phyloP scores from a whole-genome alignment of 2,113 vertebrate genomes.

The Python bivittatus region DNA sequence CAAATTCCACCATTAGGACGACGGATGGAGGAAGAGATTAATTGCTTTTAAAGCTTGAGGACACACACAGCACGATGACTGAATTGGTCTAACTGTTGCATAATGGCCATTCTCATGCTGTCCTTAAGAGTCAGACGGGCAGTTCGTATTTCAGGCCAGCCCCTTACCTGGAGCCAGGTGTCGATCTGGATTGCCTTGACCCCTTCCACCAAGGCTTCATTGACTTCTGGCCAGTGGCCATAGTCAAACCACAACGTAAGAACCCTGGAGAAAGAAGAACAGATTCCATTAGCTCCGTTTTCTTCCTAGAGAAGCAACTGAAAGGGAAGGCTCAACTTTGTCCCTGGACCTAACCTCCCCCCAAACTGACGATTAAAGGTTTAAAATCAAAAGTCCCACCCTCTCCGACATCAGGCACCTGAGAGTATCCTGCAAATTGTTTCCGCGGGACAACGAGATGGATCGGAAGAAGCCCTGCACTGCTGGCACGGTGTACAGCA shows the following conservation, averaged over 20 bases:
- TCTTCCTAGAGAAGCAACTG: background rate
- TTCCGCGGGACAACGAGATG: constrained; percentile 95
- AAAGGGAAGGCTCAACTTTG: background rate
- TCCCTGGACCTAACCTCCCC: background rate
- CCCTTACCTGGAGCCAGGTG: constrained; percentile 93
- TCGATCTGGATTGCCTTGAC: constrained; percentile 99
- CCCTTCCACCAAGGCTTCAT: constrained; percentile 95
- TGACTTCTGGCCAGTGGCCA: constrained; percentile 97
- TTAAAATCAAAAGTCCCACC: background rate
- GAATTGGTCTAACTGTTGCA: background rate
- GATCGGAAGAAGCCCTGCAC: constrained; percentile 98
- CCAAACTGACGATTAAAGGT: too few relatives aligned
- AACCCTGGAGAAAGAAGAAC: constrained; percentile 77
- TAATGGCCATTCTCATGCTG: too few relatives aligned
- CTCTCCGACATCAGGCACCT: constrained; percentile 72
- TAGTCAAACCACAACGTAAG: constrained; percentile 99
- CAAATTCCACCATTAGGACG: background rate
- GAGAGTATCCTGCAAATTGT: constrained; percentile 97
- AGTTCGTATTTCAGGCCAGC: background rate
- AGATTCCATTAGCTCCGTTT: background rate
- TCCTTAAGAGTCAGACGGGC: background rate
- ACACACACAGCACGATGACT: too few relatives aligned
- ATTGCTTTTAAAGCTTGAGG: background rate
- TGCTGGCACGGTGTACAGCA: constrained; percentile 96
- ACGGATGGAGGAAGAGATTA: background rate